Percentiles rank a stretch among this genome's conserved stretches.
Conservation (phyloP, 2,888 invertebrate species). For the Cheilosia pagana region DNA sequence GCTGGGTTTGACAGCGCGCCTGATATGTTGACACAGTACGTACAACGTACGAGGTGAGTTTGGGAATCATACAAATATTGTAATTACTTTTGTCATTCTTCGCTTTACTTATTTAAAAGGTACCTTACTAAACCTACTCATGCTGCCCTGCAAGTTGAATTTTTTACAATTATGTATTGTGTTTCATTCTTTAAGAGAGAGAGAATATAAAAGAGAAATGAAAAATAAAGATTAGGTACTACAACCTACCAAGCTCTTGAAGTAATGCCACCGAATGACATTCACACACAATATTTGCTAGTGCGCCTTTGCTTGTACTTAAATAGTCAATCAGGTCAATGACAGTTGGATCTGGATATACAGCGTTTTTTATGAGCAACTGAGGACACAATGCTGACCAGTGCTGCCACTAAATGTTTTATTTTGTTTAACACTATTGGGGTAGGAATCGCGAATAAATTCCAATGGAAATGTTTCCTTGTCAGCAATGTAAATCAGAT, state of each 20-base stretch:
- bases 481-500: too few species aligned
- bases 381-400: not conserved
- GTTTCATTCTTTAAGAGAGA: slow-evolving; percentile 12
- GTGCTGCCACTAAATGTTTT: too few species aligned
- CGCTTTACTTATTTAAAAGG: not conserved
- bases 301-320: slow-evolving; percentile 34
- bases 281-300: slow-evolving; percentile 23
- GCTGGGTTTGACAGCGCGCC: slow-evolving; percentile 44
- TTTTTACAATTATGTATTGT: not conserved
- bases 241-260: slow-evolving; percentile 6
- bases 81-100: not conserved
- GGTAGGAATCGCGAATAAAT: too few species aligned
- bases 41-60: slow-evolving; percentile 37
- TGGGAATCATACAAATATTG: slow-evolving; percentile 10
- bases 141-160: not conserved
- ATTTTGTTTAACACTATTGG: too few species aligned
- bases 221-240: slow-evolving; percentile 15
- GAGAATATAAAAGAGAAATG: slow-evolving; percentile 7
- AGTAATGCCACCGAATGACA: slow-evolving; percentile 27
- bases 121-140: not conserved
- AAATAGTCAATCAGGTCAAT: slow-evolving; percentile 74
- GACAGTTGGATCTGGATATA: slow-evolving; percentile 56
- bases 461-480: too few species aligned
- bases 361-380: slow-evolving; percentile 13
- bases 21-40: slow-evolving; percentile 38